Evolutionary conservation across 2,888 invertebrate species (phyloP).

Genomic region (Coelopa pilipes): DNA sequence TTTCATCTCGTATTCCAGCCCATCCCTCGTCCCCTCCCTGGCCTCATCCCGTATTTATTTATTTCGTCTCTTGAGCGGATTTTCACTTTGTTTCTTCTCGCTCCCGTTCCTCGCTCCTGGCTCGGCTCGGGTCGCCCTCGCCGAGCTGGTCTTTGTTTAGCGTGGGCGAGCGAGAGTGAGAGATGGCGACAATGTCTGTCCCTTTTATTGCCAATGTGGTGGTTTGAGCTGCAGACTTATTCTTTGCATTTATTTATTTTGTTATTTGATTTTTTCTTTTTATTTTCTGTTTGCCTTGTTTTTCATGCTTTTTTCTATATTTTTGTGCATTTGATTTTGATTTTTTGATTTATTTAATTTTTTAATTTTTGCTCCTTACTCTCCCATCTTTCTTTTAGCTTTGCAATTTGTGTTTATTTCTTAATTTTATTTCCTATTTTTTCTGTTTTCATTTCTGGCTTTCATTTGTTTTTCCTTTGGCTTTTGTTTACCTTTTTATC

Average conservation of each 20-base stretch:
- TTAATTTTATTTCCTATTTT: not conserved
- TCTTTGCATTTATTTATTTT: not conserved
- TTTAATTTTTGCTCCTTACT: not conserved
- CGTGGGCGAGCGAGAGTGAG: not conserved
- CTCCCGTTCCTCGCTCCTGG: too few species aligned
- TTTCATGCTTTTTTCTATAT: not conserved
- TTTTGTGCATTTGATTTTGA: not conserved
- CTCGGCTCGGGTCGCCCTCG: too few species aligned
- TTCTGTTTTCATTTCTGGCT: not conserved
- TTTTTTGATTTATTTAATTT: not conserved
- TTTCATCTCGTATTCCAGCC: too few species aligned
- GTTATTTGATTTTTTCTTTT: not conserved
- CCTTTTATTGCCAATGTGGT: too few species aligned
- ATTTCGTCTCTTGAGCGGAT: too few species aligned
- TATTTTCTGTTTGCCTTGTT: not conserved
- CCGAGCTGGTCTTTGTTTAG: not conserved
- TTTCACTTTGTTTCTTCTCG: too few species aligned
- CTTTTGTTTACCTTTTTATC: not conserved
- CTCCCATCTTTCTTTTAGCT: not conserved
- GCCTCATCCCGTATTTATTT: too few species aligned
- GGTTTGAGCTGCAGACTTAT: too few species aligned
- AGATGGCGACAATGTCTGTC: not conserved
- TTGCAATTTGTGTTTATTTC: not conserved
- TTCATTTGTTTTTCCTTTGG: not conserved
- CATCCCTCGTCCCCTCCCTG: too few species aligned